Evolutionary conservation across 2,888 invertebrate species (phyloP).

Genomic region (Hydrotaea diabolus): DNA sequence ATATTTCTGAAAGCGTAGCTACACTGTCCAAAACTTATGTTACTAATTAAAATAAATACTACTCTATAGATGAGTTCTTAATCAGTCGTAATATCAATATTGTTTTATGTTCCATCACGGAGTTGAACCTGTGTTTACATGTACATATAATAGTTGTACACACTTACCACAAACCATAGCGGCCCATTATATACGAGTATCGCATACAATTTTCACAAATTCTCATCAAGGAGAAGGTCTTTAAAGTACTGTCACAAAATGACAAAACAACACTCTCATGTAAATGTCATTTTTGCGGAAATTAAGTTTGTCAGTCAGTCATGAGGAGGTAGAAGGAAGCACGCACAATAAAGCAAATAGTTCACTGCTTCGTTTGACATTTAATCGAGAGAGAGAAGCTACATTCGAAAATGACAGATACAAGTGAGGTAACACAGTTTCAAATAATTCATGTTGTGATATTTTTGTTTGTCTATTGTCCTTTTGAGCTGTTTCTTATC

Average conservation of each 20-base stretch:
- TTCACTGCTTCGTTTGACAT: neutral
- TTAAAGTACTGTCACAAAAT: neutral
- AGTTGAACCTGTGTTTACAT: too few relatives aligned
- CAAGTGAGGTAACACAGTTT: neutral
- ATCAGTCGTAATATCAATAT: too few relatives aligned
- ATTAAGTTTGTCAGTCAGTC: neutral
- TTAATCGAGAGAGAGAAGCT: neutral
- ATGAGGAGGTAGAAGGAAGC: neutral
- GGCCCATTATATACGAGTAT: too few relatives aligned
- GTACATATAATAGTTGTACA: too few relatives aligned
- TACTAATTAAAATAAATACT: too few relatives aligned
- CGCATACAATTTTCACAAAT: too few relatives aligned
- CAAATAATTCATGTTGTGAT: neutral
- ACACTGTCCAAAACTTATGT: too few relatives aligned
- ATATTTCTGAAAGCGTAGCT: too few relatives aligned
- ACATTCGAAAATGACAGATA: neutral
- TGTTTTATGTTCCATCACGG: too few relatives aligned
- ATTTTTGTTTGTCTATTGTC: neutral
- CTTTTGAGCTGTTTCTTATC: conserved; percentile 10
- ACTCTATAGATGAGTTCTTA: too few relatives aligned
- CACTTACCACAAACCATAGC: too few relatives aligned
- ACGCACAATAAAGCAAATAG: too few relatives aligned
- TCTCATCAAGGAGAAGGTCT: neutral
- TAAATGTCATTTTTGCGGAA: neutral
- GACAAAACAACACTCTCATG: neutral